A percentile compares a stretch with the other conserved stretches of the same genome.
These are phyloP conservation scores for Bombus vancouverensis DNA, from an alignment of 1,140 invertebrate species.

Conservation along the genomic window DNA sequence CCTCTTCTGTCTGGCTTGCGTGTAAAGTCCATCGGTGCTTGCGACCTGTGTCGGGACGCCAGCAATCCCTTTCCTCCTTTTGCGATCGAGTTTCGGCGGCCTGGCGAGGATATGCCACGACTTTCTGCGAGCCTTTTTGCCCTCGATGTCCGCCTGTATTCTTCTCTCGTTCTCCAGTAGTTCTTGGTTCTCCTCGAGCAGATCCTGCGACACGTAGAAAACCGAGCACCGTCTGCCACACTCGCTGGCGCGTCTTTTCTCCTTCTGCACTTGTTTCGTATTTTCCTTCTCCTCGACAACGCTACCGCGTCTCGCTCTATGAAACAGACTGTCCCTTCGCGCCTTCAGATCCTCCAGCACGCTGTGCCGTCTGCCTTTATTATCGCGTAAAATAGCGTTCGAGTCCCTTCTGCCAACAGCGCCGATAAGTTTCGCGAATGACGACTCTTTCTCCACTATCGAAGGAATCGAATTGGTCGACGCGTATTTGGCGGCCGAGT, in stretches of 20 bases:
- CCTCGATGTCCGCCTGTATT: constrained; percentile 79
- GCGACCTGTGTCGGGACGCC: constrained; percentile 78
- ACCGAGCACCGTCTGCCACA: constrained; percentile 67
- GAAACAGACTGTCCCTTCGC: constrained; percentile 76
- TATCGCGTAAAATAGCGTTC: constrained; percentile 44
- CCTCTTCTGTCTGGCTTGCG: constrained; percentile 87
- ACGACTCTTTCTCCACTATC: constrained; percentile 71
- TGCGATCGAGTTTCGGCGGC: constrained; percentile 85
- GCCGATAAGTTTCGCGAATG: constrained; percentile 49
- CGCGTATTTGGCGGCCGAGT: constrained; percentile 73
- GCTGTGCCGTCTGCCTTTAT: constrained; percentile 72
- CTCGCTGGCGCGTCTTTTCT: constrained; percentile 66
- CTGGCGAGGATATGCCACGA: constrained; percentile 87
- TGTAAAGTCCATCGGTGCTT: constrained; percentile 83
- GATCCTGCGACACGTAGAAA: constrained; percentile 75
- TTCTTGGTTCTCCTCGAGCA: constrained; percentile 78
- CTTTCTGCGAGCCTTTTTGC: constrained; percentile 84
- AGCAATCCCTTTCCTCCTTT: constrained; percentile 85
- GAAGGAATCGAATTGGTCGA: constrained; percentile 81
- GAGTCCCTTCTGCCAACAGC: constrained; percentile 36
- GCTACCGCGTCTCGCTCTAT: constrained; percentile 75
- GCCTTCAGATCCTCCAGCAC: constrained; percentile 79
- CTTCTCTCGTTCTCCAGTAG: constrained; percentile 71
- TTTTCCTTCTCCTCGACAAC: constrained; percentile 78
- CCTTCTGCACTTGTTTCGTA: constrained; percentile 52